A percentile compares a stretch with the other conserved stretches of the same genome.
These are phyloP conservation scores for Acanthopleura granulata DNA, from an alignment of 2,888 invertebrate genomes.

Conservation along the genomic window DNA sequence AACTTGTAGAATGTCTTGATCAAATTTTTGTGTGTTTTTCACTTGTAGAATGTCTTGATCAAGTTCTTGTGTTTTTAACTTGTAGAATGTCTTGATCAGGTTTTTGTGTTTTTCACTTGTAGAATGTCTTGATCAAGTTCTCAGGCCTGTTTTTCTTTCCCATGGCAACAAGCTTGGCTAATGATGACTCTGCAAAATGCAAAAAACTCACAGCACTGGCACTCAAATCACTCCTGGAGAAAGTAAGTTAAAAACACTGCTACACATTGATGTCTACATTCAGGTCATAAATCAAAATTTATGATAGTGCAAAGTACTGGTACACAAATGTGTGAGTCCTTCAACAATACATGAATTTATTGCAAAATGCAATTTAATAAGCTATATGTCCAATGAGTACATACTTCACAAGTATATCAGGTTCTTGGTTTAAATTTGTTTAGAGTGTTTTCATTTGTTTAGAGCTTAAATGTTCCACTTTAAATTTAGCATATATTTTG, in stretches of 20 bases:
- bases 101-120: constrained; percentile 66
- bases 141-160: constrained; percentile 81
- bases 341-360: too few relatives aligned
- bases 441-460: too few relatives aligned
- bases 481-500: too few relatives aligned
- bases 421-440: not conserved
- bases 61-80: constrained; percentile 68
- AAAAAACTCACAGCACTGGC: constrained; percentile 81
- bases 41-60: constrained; percentile 74
- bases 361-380: too few relatives aligned
- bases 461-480: too few relatives aligned
- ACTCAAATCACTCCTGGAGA: constrained; percentile 78
- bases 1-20: constrained; percentile 77
- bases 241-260: constrained; percentile 38
- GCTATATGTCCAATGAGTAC: too few relatives aligned
- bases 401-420: too few relatives aligned
- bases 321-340: too few relatives aligned
- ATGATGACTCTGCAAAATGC: constrained; percentile 85
- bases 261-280: too few relatives aligned
- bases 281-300: not conserved
- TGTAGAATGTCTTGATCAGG: constrained; percentile 75
- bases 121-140: constrained; percentile 77
- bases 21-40: constrained; percentile 69
- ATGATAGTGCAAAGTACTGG: too few relatives aligned
- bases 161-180: constrained; percentile 83